Conservation (phyloP, 2,888 invertebrate genomes). For the Drosophila paranaensis region DNA sequence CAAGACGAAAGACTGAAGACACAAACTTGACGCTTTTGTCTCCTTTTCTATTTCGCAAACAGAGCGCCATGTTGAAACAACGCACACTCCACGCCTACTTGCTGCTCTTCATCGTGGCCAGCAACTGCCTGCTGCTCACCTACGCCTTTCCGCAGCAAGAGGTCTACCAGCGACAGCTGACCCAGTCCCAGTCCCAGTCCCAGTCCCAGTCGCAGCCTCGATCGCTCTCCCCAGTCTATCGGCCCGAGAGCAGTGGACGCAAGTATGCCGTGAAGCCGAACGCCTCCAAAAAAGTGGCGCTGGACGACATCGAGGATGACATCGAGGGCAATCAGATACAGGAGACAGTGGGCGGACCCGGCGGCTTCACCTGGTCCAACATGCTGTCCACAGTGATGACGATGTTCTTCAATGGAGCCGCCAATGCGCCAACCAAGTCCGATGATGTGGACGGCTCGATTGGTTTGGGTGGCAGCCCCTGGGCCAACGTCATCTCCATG, state of each 20-base stretch:
- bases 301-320: conserved; percentile 93
- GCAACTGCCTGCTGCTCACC: conserved; percentile 88
- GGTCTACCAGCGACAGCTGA: conserved; percentile 73
- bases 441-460: conserved; percentile 89
- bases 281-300: conserved; percentile 93
- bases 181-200: conserved; percentile 51
- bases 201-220: conserved; percentile 11
- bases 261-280: conserved; percentile 96
- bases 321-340: conserved; percentile 91
- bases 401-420: conserved; percentile 91
- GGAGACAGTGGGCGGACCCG: conserved; percentile 86
- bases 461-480: conserved; percentile 90
- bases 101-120: conserved; percentile 89
- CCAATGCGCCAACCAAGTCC: conserved; percentile 90
- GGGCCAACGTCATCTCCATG: conserved; percentile 94
- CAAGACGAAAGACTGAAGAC: conserved; percentile 62
- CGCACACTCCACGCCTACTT: conserved; percentile 89
- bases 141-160: conserved; percentile 88
- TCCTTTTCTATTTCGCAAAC: conserved; percentile 70
- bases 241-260: conserved; percentile 83
- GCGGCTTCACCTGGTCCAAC: conserved; percentile 95
- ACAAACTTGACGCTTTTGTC: conserved; percentile 42
- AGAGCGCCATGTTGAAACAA: conserved; percentile 86
- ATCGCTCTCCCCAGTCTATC: conserved; percentile 78
- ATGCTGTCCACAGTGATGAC: conserved; percentile 94